phyloP scores from a whole-genome alignment of 2,113 vertebrate genomes.

The Amphiprion ocellaris region DNA sequence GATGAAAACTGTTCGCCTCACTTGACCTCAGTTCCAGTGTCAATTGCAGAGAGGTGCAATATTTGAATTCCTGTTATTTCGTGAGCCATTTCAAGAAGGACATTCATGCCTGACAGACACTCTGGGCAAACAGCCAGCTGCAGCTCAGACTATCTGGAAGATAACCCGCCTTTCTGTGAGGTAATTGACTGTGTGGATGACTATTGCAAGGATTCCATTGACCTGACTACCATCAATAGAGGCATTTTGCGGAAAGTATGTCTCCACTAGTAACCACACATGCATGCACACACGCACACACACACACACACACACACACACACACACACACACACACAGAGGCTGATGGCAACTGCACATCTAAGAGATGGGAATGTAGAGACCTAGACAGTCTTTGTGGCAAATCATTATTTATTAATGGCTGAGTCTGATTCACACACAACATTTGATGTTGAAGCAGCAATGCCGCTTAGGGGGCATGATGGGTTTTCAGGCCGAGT shows the following conservation, averaged over 20 bases:
- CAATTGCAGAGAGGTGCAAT: constrained; percentile 28
- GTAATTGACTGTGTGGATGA: constrained; percentile 79
- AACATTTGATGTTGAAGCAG: constrained; percentile 53
- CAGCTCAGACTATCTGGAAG: constrained; percentile 57
- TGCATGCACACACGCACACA: constrained; percentile 22
- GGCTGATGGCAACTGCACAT: constrained; percentile 41
- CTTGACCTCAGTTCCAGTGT: constrained; percentile 35
- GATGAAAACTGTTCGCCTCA: constrained; percentile 19
- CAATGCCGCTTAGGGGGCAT: constrained; percentile 7
- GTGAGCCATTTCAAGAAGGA: constrained; percentile 46
- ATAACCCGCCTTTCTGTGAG: constrained; percentile 68
- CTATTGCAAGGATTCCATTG: constrained; percentile 80
- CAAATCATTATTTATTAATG: constrained; percentile 68
- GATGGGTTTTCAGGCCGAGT: constrained; percentile 50
- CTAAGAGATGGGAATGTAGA: constrained; percentile 59
- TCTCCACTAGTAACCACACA: constrained; percentile 62
- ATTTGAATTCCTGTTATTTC: constrained; percentile 57
- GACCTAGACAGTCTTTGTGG: constrained; percentile 55
- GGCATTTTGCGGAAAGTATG: constrained; percentile 62
- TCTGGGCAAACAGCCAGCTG: constrained; percentile 61
- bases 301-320: constrained; percentile 28
- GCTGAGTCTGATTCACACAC: constrained; percentile 40
- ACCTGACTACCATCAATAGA: constrained; percentile 79
- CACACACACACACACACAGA: constrained; percentile 23
- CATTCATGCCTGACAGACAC: constrained; percentile 55